Evolutionary conservation across 2,797 vertebrate genomes (phyloP).

Genomic region (Cyprinella venusta): DNA sequence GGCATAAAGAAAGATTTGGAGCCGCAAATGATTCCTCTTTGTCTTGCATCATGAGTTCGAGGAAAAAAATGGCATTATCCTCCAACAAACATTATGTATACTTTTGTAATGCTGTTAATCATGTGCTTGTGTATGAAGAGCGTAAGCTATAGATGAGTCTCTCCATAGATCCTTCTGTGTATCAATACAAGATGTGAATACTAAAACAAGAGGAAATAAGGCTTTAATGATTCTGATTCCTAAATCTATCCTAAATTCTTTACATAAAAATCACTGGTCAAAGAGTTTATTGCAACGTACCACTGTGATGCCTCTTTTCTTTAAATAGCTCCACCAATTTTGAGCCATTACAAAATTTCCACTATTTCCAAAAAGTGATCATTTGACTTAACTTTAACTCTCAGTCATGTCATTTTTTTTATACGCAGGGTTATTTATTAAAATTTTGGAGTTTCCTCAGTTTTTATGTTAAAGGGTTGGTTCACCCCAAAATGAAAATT

Average conservation of each 20-base stretch:
- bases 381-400: too few species aligned
- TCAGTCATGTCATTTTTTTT: too few species aligned
- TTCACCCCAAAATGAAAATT: too few species aligned
- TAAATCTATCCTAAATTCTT: not conserved
- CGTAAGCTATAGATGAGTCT: not conserved
- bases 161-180: not conserved
- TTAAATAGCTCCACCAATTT: not conserved
- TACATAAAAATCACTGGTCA: not conserved
- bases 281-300: not conserved
- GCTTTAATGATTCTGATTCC: not conserved
- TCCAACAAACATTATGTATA: slow-evolving; percentile 37
- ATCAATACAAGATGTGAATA: slow-evolving; percentile 5
- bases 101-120: slow-evolving; percentile 25
- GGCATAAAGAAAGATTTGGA: slow-evolving; percentile 35
- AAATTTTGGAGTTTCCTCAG: too few species aligned
- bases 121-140: not conserved
- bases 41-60: not conserved
- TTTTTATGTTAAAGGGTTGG: too few species aligned
- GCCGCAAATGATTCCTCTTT: slow-evolving; percentile 28
- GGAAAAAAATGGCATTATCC: slow-evolving; percentile 5
- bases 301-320: not conserved
- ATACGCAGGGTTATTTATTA: too few species aligned
- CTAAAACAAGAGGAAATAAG: not conserved
- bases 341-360: too few species aligned
- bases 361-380: not conserved